Percentiles rank a stretch among this genome's conserved stretches.
Evolutionary conservation across 2,797 vertebrate species (phyloP).

Genomic region (Esox lucius): DNA sequence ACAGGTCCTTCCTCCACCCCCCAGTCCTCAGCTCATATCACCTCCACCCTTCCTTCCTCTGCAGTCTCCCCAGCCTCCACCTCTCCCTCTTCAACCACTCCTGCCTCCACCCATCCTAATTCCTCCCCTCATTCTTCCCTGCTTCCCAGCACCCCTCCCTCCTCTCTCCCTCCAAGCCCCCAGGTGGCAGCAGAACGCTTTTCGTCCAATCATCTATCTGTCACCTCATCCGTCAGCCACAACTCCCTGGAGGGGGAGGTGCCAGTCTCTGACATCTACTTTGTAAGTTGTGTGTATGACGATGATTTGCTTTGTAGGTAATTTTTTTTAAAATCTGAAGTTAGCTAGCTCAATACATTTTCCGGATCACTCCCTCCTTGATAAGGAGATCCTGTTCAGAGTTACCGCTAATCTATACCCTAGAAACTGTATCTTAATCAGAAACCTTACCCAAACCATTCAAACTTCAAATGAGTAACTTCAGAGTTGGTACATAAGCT

Average conservation of each 20-base stretch:
- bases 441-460: too few species aligned
- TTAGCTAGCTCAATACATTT: too few species aligned
- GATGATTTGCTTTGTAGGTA: not conserved
- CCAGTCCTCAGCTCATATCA: conserved; percentile 31
- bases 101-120: conserved; percentile 40
- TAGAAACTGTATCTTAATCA: too few species aligned
- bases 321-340: too few species aligned
- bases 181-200: conserved; percentile 57
- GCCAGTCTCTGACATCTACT: conserved; percentile 91
- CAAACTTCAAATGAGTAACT: too few species aligned
- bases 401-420: too few species aligned
- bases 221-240: conserved; percentile 81
- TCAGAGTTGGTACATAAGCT: too few species aligned
- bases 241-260: conserved; percentile 80
- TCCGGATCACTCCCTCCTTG: too few species aligned
- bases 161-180: conserved; percentile 54
- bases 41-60: conserved; percentile 37
- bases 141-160: conserved; percentile 30
- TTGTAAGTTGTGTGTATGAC: conserved; percentile 84
- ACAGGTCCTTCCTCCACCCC: conserved; percentile 43
- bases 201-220: conserved; percentile 82
- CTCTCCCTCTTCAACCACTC: conserved; percentile 38
- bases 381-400: too few species aligned
- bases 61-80: conserved; percentile 50
- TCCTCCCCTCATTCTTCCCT: conserved; percentile 33